phyloP scores from a whole-genome alignment of 2,888 invertebrate species.

The Ischnura elegans region DNA sequence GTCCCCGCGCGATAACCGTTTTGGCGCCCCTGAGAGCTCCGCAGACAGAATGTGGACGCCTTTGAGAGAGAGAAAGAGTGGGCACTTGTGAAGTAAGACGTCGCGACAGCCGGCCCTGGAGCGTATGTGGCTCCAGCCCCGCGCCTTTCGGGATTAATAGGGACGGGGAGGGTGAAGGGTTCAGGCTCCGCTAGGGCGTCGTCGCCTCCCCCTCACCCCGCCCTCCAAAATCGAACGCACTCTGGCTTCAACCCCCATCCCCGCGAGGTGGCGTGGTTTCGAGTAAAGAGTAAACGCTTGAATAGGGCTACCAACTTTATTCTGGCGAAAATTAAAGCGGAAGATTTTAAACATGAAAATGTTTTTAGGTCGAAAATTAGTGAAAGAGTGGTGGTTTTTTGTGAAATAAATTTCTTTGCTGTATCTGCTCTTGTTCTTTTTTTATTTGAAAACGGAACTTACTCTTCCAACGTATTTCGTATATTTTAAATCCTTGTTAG shows the following conservation, averaged over 20 bases:
- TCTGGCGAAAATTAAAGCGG: no score
- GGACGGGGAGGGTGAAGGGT: neutral
- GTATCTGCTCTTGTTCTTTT: neutral
- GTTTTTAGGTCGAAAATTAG: no score
- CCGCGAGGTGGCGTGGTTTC: neutral
- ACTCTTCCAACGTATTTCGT: neutral
- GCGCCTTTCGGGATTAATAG: neutral
- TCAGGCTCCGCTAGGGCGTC: neutral
- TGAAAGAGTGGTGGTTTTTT: constrained; percentile 12
- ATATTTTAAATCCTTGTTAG: neutral
- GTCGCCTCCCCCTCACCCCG: neutral
- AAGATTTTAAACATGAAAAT: no score
- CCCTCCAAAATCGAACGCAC: neutral
- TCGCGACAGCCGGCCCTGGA: neutral
- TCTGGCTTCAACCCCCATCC: neutral
- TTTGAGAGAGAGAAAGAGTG: neutral
- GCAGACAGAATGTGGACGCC: neutral
- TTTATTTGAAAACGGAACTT: constrained; percentile 1
- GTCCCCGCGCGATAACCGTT: no score
- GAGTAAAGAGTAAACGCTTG: neutral
- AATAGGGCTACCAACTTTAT: no score
- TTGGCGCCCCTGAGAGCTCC: neutral
- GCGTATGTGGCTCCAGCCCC: neutral
- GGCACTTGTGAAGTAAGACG: neutral
- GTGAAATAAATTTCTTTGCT: constrained; percentile 38